A percentile compares a stretch with the other conserved stretches of the same genome.
Evolutionary conservation across 2,113 vertebrate genomes (phyloP).

Genomic region (Ciconia stormi): DNA sequence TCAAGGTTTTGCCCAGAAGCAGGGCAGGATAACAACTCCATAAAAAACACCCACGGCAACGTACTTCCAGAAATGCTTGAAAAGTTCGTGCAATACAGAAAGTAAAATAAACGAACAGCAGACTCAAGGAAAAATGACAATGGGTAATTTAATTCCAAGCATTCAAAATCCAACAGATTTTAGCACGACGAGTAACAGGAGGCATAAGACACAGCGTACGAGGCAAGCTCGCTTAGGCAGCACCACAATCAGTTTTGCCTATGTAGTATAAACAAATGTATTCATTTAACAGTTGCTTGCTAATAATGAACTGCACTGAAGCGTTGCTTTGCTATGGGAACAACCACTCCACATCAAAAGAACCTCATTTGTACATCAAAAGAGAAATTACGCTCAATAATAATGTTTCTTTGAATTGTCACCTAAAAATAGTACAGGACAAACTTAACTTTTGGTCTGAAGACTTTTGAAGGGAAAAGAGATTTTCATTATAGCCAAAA

Average conservation of each 20-base stretch:
- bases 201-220: accelerated
- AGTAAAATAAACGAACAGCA: not conserved
- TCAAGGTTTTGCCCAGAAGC: not conserved
- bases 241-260: not conserved
- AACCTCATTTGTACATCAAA: slow-evolving; percentile 58
- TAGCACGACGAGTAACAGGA: not conserved
- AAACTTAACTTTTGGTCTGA: slow-evolving; percentile 23
- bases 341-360: slow-evolving; percentile 42
- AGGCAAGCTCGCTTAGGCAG: not conserved
- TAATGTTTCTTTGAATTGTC: slow-evolving; percentile 14
- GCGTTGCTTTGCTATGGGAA: slow-evolving; percentile 19
- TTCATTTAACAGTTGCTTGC: slow-evolving; percentile 8
- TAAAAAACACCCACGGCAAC: not conserved
- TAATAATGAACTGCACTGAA: slow-evolving; percentile 21
- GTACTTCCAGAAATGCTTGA: not conserved
- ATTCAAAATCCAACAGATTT: not conserved
- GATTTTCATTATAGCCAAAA: not conserved
- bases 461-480: not conserved
- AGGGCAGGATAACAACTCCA: not conserved
- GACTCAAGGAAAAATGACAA: not conserved
- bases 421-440: slow-evolving; percentile 29
- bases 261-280: not conserved
- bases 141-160: not conserved
- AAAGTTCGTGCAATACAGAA: not conserved
- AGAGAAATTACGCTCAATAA: slow-evolving; percentile 10